Percentiles rank a stretch among this genome's conserved stretches.
These are phyloP conservation scores for Epistrophe grossulariae DNA, from an alignment of 2,888 invertebrate species.

Conservation along the genomic window DNA sequence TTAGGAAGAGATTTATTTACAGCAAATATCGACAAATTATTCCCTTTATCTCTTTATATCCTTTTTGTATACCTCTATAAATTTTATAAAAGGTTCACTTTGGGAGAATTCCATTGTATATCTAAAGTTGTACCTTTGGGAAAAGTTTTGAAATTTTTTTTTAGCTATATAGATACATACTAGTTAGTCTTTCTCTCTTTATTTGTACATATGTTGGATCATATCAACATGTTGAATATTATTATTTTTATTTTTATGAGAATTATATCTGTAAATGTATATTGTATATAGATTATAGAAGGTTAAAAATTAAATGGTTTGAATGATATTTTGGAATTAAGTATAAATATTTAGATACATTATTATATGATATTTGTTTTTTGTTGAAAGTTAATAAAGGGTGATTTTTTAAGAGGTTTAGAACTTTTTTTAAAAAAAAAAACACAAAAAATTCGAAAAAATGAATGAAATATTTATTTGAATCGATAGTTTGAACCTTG, in stretches of 20 bases:
- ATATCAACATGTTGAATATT: constrained; percentile 20
- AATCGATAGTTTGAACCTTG: no score
- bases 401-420: no score
- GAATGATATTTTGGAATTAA: not conserved
- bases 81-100: constrained; percentile 30
- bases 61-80: constrained; percentile 30
- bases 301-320: not conserved
- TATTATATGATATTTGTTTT: no score
- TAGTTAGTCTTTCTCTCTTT: no score
- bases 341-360: no score
- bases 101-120: not conserved
- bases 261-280: no score
- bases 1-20: constrained; percentile 19
- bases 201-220: not conserved
- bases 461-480: no score
- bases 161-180: not conserved
- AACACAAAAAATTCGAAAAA: no score
- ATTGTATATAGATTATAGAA: not conserved
- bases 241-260: constrained; percentile 3
- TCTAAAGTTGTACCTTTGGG: constrained; percentile 24
- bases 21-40: constrained; percentile 39
- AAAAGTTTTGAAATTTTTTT: not conserved
- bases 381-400: no score
- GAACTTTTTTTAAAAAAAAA: no score
- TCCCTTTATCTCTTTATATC: constrained; percentile 30